Percentiles rank a stretch among this genome's conserved stretches.
Evolutionary conservation across 2,888 invertebrate species (phyloP).

Genomic region (Heteropelma amictum): DNA sequence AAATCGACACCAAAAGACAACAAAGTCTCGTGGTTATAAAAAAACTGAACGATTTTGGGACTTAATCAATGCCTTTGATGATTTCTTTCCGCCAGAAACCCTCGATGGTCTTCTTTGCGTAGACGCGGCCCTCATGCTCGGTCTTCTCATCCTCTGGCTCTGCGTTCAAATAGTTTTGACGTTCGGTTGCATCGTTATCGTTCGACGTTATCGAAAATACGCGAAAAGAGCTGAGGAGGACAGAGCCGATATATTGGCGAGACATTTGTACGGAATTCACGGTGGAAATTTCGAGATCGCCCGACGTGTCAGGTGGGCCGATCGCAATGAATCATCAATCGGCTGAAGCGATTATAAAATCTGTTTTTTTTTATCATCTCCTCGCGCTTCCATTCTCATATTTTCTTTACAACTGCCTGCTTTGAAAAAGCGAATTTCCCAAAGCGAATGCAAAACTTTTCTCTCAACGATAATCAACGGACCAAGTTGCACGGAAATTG

Average conservation of each 20-base stretch:
- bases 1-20: too few relatives aligned
- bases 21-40: too few relatives aligned
- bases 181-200: constrained; percentile 79
- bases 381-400: too few relatives aligned
- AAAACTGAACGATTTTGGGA: too few relatives aligned
- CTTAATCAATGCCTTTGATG: too few relatives aligned
- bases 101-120: constrained; percentile 80
- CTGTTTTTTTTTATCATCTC: too few relatives aligned
- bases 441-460: too few relatives aligned
- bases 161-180: constrained; percentile 81
- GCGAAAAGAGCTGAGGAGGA: constrained; percentile 73
- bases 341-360: not conserved
- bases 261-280: constrained; percentile 74
- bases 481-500: too few relatives aligned
- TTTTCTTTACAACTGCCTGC: too few relatives aligned
- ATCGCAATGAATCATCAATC: constrained; percentile 67
- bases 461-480: too few relatives aligned
- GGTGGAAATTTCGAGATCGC: constrained; percentile 73
- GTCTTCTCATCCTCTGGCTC: constrained; percentile 82
- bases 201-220: constrained; percentile 78
- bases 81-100: constrained; percentile 64
- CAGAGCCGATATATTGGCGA: constrained; percentile 70
- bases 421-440: too few relatives aligned
- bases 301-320: constrained; percentile 74
- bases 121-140: constrained; percentile 83